These are phyloP conservation scores for Epirrhoe tristata DNA, from an alignment of 2,888 invertebrate genomes.

Conservation along the genomic window DNA sequence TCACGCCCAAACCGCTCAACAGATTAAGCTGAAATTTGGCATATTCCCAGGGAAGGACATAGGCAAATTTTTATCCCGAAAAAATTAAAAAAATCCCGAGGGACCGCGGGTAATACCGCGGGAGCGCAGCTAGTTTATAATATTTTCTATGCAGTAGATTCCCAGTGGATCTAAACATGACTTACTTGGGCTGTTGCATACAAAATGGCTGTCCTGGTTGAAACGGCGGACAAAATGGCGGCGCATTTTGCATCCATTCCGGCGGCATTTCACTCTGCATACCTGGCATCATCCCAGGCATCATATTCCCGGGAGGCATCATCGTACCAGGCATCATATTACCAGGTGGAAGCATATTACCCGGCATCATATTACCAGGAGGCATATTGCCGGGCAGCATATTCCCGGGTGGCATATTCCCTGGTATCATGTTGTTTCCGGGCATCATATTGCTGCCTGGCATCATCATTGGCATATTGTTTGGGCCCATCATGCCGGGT, in stretches of 20 bases:
- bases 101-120: no score
- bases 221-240: constrained; percentile 68
- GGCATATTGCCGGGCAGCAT: constrained; percentile 31
- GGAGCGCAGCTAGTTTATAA: no score
- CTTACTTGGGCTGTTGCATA: constrained; percentile 78
- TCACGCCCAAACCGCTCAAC: no score
- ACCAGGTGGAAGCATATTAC: constrained; percentile 30
- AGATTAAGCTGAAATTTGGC: no score
- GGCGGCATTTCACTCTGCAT: constrained; percentile 48
- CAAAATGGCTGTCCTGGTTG: constrained; percentile 67
- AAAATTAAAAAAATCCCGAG: no score
- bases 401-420: constrained; percentile 33
- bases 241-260: constrained; percentile 64
- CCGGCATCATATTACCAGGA: constrained; percentile 36
- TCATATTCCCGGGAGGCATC: constrained; percentile 32
- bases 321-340: constrained; percentile 33
- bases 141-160: no score
- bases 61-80: no score
- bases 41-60: no score
- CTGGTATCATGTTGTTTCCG: constrained; percentile 16
- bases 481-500: constrained; percentile 62
- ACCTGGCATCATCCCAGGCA: constrained; percentile 50
- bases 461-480: constrained; percentile 48
- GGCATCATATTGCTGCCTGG: constrained; percentile 47
- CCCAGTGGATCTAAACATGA: constrained; percentile 20